Evolutionary conservation across 2,888 invertebrate species (phyloP), one percentile per base, ranked within the genome.

Genomic region (Drosophila kokeensis): DNA sequence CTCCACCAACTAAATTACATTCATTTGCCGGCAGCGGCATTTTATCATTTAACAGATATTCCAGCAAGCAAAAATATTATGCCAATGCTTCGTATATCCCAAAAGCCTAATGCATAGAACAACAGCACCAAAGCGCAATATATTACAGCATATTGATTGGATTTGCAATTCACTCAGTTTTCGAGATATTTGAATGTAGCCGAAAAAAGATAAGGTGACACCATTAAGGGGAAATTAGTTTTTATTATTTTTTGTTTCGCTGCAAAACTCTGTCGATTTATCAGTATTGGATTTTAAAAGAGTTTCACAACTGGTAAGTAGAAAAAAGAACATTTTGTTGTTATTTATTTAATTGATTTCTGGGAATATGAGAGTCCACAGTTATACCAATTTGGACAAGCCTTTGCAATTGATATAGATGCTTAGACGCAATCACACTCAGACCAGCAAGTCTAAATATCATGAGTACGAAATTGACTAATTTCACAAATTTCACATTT

Each of bases 1-100:
- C 29, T 8, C 13, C 24, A n/a, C 32, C 34, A 34, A 27, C 40
- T 29, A 48, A 15, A 29, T 15, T 29, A 45, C 40, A 62, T 57
- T 55, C 45, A 49, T 29, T 52, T 54, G 85, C 84, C 84, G 76
- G 48, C 57, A 86, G 85, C 89, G 85, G 81, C 55, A 76, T 75
- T 85, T 83, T 85, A 85, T 85, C 85, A 86, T 88, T 85, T 86
- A 81, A 69, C 76, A 83, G 87, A 86, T 87, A 86, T 81, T 78
- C 50, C 69, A 66, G 77, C 54, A 65, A 73, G 71, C 73, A 68
- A 71, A 76, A 88, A 88, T 88, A 84, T 88, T 84, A 78, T 84
- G 69, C 75, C 69, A 75, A 68, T 59, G 48, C 34, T 50, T 29
- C 58, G 57, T 54, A 66, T 62, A 77, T 73, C 77, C 69, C 63